Evolutionary conservation across 2,888 invertebrate species (phyloP).

Genomic region (Dyspetes luteomarginatus): DNA sequence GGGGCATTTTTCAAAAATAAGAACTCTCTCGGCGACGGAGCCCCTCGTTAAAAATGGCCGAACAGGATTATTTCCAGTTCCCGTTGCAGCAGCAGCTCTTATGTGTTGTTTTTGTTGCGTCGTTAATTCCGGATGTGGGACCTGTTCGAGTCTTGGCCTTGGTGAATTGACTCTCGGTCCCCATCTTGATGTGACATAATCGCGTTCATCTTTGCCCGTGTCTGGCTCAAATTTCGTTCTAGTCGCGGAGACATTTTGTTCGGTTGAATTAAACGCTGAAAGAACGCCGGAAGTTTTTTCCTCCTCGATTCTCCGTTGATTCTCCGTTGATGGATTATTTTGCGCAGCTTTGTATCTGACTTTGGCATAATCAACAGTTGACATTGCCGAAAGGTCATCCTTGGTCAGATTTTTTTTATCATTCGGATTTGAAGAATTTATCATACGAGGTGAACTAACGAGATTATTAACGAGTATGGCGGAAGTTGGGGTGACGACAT

Average conservation of each 20-base stretch:
- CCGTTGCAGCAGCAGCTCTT: constrained; percentile 81
- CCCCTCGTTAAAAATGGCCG: constrained; percentile 94
- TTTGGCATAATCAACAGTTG: constrained; percentile 88
- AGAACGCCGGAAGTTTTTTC: constrained; percentile 83
- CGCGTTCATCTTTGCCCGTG: constrained; percentile 70
- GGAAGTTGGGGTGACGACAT: constrained; percentile 66
- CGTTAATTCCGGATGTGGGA: constrained; percentile 88
- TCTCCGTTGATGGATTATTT: constrained; percentile 82
- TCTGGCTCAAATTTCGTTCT: constrained; percentile 77
- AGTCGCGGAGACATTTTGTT: constrained; percentile 73
- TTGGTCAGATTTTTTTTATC: constrained; percentile 74
- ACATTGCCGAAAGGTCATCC: constrained; percentile 82
- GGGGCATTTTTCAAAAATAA: constrained; percentile 95
- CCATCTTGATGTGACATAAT: constrained; percentile 80
- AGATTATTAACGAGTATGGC: constrained; percentile 70
- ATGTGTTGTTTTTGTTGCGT: constrained; percentile 86
- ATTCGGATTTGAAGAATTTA: constrained; percentile 4
- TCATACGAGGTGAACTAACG: constrained; percentile 15
- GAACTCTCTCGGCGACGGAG: constrained; percentile 94
- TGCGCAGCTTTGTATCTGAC: constrained; percentile 86
- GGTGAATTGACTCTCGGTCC: constrained; percentile 81
- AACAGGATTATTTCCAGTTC: constrained; percentile 87
- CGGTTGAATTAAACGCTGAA: constrained; percentile 28
- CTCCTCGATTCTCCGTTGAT: constrained; percentile 82
- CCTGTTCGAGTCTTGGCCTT: constrained; percentile 82